Conservation (phyloP, 2,113 vertebrate genomes). For the Barbus barbus region DNA sequence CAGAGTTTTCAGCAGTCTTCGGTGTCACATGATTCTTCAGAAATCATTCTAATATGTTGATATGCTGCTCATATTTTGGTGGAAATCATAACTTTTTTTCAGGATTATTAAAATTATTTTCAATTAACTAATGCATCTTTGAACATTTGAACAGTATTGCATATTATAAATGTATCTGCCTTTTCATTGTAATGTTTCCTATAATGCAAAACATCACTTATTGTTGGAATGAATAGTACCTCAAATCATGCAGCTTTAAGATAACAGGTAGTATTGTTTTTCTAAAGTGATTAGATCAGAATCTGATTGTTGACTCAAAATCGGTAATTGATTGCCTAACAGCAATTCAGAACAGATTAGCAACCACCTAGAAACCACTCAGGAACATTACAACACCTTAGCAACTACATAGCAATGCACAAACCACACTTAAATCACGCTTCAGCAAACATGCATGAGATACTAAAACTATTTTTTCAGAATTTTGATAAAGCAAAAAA, state of each 20-base stretch:
- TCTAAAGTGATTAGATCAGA: background rate
- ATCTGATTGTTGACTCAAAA: background rate
- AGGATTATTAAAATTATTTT: no score
- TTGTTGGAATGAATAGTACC: background rate
- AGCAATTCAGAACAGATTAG: background rate
- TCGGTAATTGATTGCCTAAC: background rate
- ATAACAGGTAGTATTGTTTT: background rate
- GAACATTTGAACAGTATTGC: background rate
- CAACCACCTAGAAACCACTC: background rate
- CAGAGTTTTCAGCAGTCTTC: no score
- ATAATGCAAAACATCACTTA: background rate
- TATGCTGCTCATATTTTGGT: background rate
- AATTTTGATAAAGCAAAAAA: background rate
- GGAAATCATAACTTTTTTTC: no score
- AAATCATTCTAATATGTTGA: background rate
- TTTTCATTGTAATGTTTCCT: background rate
- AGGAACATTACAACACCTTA: background rate
- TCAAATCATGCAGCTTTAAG: background rate
- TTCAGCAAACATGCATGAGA: no score
- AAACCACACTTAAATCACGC: no score
- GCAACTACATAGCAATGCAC: background rate
- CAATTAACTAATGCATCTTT: background rate
- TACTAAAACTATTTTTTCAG: background rate
- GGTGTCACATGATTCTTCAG: background rate
- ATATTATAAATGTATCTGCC: background rate